Percentiles rank a stretch among this genome's conserved stretches.
phyloP scores from a whole-genome alignment of 2,888 invertebrate genomes.

The Synergus umbraculus region DNA sequence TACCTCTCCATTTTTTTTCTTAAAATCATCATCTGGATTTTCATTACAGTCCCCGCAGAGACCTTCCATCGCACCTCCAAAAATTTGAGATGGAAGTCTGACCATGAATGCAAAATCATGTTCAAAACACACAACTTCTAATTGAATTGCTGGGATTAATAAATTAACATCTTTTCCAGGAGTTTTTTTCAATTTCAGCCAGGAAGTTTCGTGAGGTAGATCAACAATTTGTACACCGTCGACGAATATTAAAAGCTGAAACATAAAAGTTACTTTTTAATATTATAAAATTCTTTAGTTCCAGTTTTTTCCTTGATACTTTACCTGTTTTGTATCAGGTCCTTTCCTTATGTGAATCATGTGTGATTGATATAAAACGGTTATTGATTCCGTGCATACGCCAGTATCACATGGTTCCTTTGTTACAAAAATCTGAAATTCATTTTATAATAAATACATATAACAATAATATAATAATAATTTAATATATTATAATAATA shows the following conservation, averaged over 20 bases:
- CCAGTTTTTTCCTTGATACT: not conserved
- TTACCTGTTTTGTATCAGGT: conserved; percentile 46
- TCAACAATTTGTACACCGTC: conserved; percentile 77
- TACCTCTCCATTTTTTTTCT: conserved; percentile 78
- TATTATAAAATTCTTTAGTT: conserved; percentile 29
- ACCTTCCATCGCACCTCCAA: conserved; percentile 86
- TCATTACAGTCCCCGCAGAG: conserved; percentile 88
- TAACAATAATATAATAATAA: too few species aligned
- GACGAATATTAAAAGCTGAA: conserved; percentile 79
- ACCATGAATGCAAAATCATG: conserved; percentile 76
- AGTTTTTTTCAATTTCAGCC: conserved; percentile 81
- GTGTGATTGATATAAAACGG: conserved; percentile 83
- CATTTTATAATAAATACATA: too few species aligned
- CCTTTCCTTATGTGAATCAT: conserved; percentile 77
- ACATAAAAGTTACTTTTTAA: conserved; percentile 35
- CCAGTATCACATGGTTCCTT: conserved; percentile 84
- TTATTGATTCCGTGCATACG: conserved; percentile 84
- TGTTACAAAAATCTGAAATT: conserved; percentile 82
- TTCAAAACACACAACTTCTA: conserved; percentile 81
- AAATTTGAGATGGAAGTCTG: conserved; percentile 86
- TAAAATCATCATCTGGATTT: conserved; percentile 80
- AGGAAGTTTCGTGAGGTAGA: conserved; percentile 81
- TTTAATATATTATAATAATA: too few species aligned
- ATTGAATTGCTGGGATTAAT: conserved; percentile 83
- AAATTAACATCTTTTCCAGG: conserved; percentile 83